Percentiles rank a stretch among this genome's conserved stretches.
phyloP scores from a whole-genome alignment of 2,797 vertebrate genomes.

The Gambusia yucatana region DNA sequence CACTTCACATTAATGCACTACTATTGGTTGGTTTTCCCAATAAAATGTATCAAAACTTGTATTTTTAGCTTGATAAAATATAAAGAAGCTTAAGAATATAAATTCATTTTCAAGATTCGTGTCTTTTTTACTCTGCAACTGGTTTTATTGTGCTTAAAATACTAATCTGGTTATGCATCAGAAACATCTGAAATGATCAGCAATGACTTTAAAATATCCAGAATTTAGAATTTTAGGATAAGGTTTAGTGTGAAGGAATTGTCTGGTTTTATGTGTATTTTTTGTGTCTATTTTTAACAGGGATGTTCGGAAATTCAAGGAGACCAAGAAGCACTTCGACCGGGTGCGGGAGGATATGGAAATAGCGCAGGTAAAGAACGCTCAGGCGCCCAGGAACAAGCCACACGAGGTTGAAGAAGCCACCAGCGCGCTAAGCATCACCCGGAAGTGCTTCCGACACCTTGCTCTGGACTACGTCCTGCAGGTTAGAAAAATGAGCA shows the following conservation, averaged over 20 bases:
- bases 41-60: background rate
- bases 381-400: slow-evolving; percentile 93
- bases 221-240: background rate
- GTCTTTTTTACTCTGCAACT: background rate
- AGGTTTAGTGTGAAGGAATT: background rate
- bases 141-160: background rate
- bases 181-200: slow-evolving; percentile 6
- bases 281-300: slow-evolving; percentile 66
- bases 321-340: slow-evolving; percentile 98
- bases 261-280: background rate
- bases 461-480: slow-evolving; percentile 95
- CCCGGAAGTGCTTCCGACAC: slow-evolving; percentile 94
- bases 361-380: slow-evolving; percentile 93
- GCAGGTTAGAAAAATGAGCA: slow-evolving; percentile 79
- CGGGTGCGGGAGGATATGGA: slow-evolving; percentile 94
- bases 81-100: background rate
- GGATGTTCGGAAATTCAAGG: slow-evolving; percentile 95
- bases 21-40: background rate
- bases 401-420: slow-evolving; percentile 96
- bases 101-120: background rate
- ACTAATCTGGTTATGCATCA: background rate
- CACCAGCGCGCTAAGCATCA: slow-evolving; percentile 87
- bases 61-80: background rate
- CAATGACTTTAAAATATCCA: background rate
- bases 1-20: background rate